Evolutionary conservation across 2,113 vertebrate species (phyloP).

Genomic region (Pavo muticus): DNA sequence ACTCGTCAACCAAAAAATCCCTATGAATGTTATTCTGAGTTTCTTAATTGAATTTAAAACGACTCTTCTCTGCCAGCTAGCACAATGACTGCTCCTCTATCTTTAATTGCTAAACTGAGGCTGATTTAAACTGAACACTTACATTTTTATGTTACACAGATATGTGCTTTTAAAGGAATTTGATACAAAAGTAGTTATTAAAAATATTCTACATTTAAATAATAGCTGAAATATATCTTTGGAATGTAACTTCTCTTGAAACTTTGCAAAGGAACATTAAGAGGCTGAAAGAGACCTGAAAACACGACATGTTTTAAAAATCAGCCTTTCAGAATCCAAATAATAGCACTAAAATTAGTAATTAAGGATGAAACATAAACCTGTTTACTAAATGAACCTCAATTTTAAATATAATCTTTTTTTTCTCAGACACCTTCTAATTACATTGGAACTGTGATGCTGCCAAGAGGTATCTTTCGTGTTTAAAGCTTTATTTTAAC

Average conservation of each 20-base stretch:
- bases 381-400: background rate
- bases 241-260: background rate
- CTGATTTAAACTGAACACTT: background rate
- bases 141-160: background rate
- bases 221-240: background rate
- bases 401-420: slow-evolving; percentile 1
- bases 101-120: background rate
- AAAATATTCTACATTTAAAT: background rate
- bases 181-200: background rate
- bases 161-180: background rate
- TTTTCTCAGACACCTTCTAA: slow-evolving; percentile 29
- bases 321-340: background rate
- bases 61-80: background rate
- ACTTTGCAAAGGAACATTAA: background rate
- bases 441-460: background rate
- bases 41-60: background rate
- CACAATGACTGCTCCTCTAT: background rate
- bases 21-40: background rate
- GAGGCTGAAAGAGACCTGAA: background rate
- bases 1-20: background rate
- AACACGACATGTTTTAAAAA: background rate
- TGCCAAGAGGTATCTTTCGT: slow-evolving; percentile 24
- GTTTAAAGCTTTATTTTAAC: slow-evolving; percentile 9
- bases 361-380: background rate
- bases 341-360: background rate